Evolutionary conservation across 1,140 invertebrate genomes (phyloP), one percentile per base, ranked within the genome.

Genomic region (Drosophila miranda): DNA sequence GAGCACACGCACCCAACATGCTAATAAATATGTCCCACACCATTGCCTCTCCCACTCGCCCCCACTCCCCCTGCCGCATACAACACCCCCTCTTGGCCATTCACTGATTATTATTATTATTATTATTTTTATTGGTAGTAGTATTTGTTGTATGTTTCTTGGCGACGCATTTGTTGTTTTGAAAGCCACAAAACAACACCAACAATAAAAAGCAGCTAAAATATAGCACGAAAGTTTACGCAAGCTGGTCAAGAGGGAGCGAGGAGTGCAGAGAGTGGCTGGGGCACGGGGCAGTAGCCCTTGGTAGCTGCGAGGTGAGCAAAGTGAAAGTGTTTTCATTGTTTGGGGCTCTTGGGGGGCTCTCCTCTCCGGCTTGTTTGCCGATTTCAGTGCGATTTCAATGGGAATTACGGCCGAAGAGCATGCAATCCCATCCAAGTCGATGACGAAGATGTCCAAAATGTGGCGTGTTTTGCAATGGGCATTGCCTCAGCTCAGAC

Each of bases 291-390:
- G 30, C 30, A 28, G 57, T 23, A 50, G 48, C 52, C 59, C 59
- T 48, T 13, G 11, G 54, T 50, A 55, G 70, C 38, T 58, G 48
- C 8, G 30, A 9, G 16, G 62, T 53, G 55, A 59, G 42, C 63
- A 68, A 74, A 86, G 81, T 86, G 81, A 86, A 86, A 87, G 81
- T 80, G 68, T 67, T 80, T 51, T 60, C 51, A 46, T 45, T 51
- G 28, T 30, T 30, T 30, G 28, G 28, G 7, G 7, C 28, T 30
- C 3, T 26, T 26, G 28, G 28, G 6, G 28, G 28, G 8, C 30
- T 30, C 30, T 9, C 28, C 8, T 30, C 30, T 3, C 30, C 30
- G 30, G 30, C 8, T 30, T 30, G 2, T 30, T 30, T 30, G 45
- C 3, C 48, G 46, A 59, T 66, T 66, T 78, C 49, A 3, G 60